Evolutionary conservation across 2,888 invertebrate genomes (phyloP), one percentile per base, ranked within the genome.

Genomic region (Eristalis tenax): DNA sequence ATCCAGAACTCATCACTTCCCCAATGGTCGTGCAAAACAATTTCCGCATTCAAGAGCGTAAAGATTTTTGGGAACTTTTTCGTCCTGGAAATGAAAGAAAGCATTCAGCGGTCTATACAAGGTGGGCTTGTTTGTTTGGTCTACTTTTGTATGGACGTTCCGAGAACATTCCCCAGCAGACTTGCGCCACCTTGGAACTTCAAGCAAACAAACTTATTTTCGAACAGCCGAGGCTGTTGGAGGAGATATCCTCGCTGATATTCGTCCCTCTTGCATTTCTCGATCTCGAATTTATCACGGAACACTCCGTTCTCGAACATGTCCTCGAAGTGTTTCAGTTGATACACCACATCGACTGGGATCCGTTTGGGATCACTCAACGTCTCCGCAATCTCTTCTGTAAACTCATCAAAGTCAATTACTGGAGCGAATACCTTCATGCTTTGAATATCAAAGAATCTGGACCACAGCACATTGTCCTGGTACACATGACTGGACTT

Each of bases 21-120:
- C 93, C 97, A 99, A n/a, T 94, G 93, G 90, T 98, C 96, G 91
- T 99, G 98, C 26, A 99, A 92, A 1, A 97, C 95, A 79, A 97
- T 96, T 94, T 99, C 99, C 15, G 97, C 97, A 91, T 96, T 96
- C 40, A 91, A 88, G 50, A 92, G 80, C 0, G 90, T 90, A 64
- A 91, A 90, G 23, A 90, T 89, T 18, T 90, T 91, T 78, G 90
- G 83, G 28, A 63, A 80, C n/a, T 13, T 76, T 5, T n/a, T 18
- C 1, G 78, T 32, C 43, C 85, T 88, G 5, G 2, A 69, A 59
- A n/a, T 18, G 15, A 73, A 11, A 18, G 32, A 38, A 15, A 10
- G 10, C 1, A 4, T 22, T 11, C 13, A 23, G 8, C 4, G 5
- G 1, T 0, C 15, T 4, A 4, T 11, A 11, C 32, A 32, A 13